phyloP scores from a whole-genome alignment of 2,797 vertebrate genomes.

The Basileuterus tristriatus region DNA sequence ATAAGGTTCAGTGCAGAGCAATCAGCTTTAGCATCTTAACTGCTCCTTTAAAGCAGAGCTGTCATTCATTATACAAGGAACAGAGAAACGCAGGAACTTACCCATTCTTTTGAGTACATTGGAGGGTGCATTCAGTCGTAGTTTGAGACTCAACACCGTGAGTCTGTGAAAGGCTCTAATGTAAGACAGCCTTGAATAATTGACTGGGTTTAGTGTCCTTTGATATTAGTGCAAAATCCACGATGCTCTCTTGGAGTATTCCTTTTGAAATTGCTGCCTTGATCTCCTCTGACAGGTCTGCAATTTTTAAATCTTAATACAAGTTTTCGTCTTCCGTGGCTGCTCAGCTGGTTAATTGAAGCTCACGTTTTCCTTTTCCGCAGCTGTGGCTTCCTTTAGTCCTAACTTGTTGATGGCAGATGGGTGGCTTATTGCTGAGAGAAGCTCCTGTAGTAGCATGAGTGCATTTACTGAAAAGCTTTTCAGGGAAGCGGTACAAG shows the following conservation, averaged over 20 bases:
- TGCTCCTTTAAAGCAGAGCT: slow-evolving; percentile 58
- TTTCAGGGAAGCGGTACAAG: slow-evolving; percentile 87
- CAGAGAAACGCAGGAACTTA: slow-evolving; percentile 90
- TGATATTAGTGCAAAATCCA: slow-evolving; percentile 73
- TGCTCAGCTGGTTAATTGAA: slow-evolving; percentile 83
- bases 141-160: slow-evolving; percentile 91
- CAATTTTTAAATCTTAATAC: slow-evolving; percentile 56
- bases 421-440: slow-evolving; percentile 85
- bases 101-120: slow-evolving; percentile 99
- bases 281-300: slow-evolving; percentile 67
- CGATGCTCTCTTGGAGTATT: slow-evolving; percentile 68
- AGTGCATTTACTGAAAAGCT: slow-evolving; percentile 91
- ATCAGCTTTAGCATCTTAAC: slow-evolving; percentile 14
- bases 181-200: slow-evolving; percentile 85
- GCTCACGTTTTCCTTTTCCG: slow-evolving; percentile 78
- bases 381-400: slow-evolving; percentile 82
- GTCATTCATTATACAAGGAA: slow-evolving; percentile 60
- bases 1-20: slow-evolving; percentile 49
- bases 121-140: slow-evolving; percentile 99
- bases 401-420: slow-evolving; percentile 98
- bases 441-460: slow-evolving; percentile 89
- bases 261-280: slow-evolving; percentile 72
- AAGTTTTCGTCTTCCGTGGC: slow-evolving; percentile 59
- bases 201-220: slow-evolving; percentile 67
- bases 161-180: slow-evolving; percentile 92